These are phyloP conservation scores for Drosophila sechellia DNA, from an alignment of 1,140 invertebrate species.

Conservation along the genomic window DNA sequence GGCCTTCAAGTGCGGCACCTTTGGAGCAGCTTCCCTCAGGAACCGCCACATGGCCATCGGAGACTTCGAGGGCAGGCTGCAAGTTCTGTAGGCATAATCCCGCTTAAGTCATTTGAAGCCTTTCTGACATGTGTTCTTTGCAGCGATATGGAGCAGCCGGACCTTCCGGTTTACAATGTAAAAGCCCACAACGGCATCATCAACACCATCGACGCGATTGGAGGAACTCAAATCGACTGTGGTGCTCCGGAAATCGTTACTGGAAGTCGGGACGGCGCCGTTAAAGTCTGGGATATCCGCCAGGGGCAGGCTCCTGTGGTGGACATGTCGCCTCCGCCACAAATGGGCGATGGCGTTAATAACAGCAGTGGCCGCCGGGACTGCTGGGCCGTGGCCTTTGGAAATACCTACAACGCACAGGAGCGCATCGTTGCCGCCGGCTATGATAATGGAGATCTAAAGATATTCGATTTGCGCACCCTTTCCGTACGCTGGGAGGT, in stretches of 20 bases:
- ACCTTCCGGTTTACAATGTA: conserved; percentile 90
- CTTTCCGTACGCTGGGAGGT: conserved; percentile 95
- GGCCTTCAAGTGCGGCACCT: conserved; percentile 96
- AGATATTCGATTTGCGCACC: conserved; percentile 95
- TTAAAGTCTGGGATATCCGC: conserved; percentile 98
- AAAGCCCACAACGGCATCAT: conserved; percentile 95
- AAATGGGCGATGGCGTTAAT: conserved; percentile 87
- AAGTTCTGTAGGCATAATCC: conserved; percentile 89
- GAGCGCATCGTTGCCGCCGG: conserved; percentile 95
- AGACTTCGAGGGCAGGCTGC: conserved; percentile 94
- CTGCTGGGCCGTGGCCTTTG: conserved; percentile 95
- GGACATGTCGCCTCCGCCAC: conserved; percentile 91
- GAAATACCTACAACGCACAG: conserved; percentile 93
- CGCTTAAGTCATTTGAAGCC: not conserved
- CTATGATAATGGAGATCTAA: conserved; percentile 98
- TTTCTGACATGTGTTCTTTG: conserved; percentile 42
- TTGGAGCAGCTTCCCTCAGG: conserved; percentile 92
- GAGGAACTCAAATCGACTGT: conserved; percentile 92
- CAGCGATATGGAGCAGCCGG: conserved; percentile 92
- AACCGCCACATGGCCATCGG: conserved; percentile 94
- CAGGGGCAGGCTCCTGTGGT: conserved; percentile 95
- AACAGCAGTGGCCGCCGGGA: conserved; percentile 87
- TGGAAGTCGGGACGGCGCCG: conserved; percentile 95
- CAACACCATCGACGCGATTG: conserved; percentile 96
- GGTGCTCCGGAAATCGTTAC: conserved; percentile 98